A percentile compares a stretch with the other conserved stretches of the same genome.
Evolutionary conservation across 2,113 vertebrate species (phyloP).

Genomic region (Plecturocebus donacophilus): DNA sequence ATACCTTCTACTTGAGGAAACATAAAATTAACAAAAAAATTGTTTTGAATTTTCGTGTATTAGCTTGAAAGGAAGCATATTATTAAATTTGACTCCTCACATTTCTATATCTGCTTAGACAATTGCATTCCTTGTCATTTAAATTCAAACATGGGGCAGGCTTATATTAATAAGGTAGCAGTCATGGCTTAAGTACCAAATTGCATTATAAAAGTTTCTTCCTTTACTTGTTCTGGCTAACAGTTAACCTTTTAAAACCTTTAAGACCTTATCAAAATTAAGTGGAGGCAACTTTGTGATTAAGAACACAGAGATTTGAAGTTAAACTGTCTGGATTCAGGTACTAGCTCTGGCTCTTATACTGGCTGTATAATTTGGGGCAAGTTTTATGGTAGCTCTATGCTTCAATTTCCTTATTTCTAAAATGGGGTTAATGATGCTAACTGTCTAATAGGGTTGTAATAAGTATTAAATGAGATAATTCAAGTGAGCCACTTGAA

Average conservation of each 20-base stretch:
- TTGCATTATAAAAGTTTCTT: neutral
- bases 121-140: conserved; percentile 21
- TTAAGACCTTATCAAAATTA: conserved; percentile 14
- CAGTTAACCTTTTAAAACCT: neutral
- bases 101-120: conserved; percentile 8
- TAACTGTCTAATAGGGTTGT: neutral
- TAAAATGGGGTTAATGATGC: neutral
- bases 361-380: neutral
- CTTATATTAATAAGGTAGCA: conserved; percentile 7
- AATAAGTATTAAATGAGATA: conserved; percentile 17
- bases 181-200: neutral
- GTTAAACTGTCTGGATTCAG: neutral
- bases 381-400: conserved; percentile 14
- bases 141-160: neutral
- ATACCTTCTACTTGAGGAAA: conserved; percentile 43
- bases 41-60: neutral
- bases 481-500: neutral
- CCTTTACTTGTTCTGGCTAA: conserved; percentile 18
- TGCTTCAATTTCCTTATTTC: neutral
- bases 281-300: conserved; percentile 5
- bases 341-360: neutral
- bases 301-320: conserved; percentile 29
- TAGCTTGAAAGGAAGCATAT: conserved; percentile 41
- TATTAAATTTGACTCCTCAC: conserved; percentile 6
- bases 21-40: conserved; percentile 8